Conservation (phyloP, 2,888 invertebrate genomes). For the Plebejus melissa region DNA sequence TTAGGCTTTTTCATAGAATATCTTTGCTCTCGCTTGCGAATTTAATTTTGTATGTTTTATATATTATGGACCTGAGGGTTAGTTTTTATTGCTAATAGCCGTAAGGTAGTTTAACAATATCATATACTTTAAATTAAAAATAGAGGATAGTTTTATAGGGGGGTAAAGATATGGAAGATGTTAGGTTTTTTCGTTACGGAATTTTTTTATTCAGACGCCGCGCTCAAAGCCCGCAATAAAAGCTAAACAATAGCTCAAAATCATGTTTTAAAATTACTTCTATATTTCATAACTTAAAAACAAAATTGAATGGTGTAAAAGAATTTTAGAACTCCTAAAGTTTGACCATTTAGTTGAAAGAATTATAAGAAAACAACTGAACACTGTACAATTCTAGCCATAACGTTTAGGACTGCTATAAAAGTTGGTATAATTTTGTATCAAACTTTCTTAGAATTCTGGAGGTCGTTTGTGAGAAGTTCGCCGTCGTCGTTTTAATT, state of each 20-base stretch:
- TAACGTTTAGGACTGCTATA: neutral
- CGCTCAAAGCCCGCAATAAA: no score
- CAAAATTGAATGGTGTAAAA: conserved; percentile 11
- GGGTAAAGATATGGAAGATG: no score
- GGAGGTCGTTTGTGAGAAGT: neutral
- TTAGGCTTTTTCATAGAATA: neutral
- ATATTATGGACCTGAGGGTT: no score
- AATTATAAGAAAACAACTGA: neutral
- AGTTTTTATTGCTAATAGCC: no score
- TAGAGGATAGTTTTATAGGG: no score
- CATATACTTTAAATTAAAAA: no score
- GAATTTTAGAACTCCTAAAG: neutral
- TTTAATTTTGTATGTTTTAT: no score
- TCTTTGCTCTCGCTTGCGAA: neutral
- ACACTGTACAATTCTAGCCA: neutral
- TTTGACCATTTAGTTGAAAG: neutral
- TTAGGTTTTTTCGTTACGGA: no score
- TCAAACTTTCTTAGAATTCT: neutral
- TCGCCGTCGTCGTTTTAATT: neutral
- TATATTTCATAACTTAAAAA: neutral
- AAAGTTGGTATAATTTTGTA: conserved; percentile 7
- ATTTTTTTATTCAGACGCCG: no score
- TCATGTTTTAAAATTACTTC: no score
- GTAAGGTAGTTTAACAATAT: no score
- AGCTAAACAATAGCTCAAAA: no score